Base-by-base conservation (phyloP, 2,113 vertebrate species). In the Prunella himalayana region DNA sequence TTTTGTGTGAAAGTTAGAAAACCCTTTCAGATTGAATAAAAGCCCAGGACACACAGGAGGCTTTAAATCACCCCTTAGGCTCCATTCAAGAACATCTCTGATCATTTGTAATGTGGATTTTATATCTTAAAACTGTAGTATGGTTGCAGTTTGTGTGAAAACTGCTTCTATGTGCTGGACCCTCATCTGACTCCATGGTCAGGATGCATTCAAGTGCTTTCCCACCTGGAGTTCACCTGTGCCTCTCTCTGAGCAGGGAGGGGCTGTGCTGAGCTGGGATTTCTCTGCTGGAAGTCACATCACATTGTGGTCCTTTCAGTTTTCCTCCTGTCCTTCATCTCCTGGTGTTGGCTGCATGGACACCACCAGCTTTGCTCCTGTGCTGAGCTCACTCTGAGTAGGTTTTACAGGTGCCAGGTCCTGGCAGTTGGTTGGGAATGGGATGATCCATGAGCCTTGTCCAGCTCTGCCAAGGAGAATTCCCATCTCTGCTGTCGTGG, bases 391-490 rank as follows among this genome's bases (percentile, higher is more conserved):
- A 0, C 6, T 35, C 27, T 11, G 17, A 10, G 17, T 2, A 0
- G 0, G 0, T 30, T 19, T 84, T 10, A 2, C 0, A 0, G 27
- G 47, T 45, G 44, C 72, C 41, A 20, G 35, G 1, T 15, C 20
- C 60, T 30, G 70, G 61, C 49, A 17, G 17, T 6, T 41, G 2
- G 20, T 77, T 44, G 60, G 84, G 23, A 68, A 10, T 6, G 28
- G 45, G 54, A 18, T 11, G 59, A 65, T 39, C 27, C 23, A 18
- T 0, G 60, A 56, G 39, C 15, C 0, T 1, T 4, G 11, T 2
- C 19, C 61, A 1, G 69, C 73, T 73, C 66, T 50, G 72, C 3
- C n/a, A 21, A 3, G 42, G 2, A 70, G 30, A 88, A 10, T 39
- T 61, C 16, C 50, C 39, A 1, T 44, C 88, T 82, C 76, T 0